Evolutionary conservation across 2,888 invertebrate genomes (phyloP), one percentile per base, ranked within the genome.

Genomic region (Chymomyza caudatula): DNA sequence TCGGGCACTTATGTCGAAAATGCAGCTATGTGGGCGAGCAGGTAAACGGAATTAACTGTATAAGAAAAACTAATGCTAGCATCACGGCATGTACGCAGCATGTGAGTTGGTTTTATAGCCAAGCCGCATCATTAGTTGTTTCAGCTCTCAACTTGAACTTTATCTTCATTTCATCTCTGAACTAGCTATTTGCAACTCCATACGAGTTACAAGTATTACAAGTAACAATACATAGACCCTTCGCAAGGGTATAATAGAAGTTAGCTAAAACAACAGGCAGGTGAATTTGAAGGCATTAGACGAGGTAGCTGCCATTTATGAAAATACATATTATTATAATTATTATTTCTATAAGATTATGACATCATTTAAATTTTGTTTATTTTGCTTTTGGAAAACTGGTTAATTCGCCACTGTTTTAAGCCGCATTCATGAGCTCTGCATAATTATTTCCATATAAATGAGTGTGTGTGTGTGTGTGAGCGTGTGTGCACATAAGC

Each of bases 341-440:
- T 51, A 51, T 51, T 51, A 51, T 51, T 81, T 51, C 20, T 20
- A 67, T 67, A 74, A 86, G 86, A 86, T 83, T 83, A 86, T 83
- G 82, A 83, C 82, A 83, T 83, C 86, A 83, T 86, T 83, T 86
- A 86, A 83, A 83, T 86, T 53, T 53, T 53, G 44, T 79, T 81
- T 81, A 85, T 81, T 77, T 85, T 83, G 71, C 65, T 77, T 65
- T 71, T 68, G 67, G 57, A 67, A 81, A 81, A 81, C 80, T 79
- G 80, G 80, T 81, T 81, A 57, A 37, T 37, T 37, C 47, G 47
- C 47, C 47, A 47, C 47, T 47, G 47, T 47, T 47, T 47, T 47
- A 15, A 47, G 19, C 47, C 29, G 29, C 29, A 37, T 37, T 37
- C 29, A 37, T 37, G 11, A 11, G 29, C 55, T 67, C 57, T 66